phyloP scores from a whole-genome alignment of 2,888 invertebrate species.

The Cyclophora albipunctata region DNA sequence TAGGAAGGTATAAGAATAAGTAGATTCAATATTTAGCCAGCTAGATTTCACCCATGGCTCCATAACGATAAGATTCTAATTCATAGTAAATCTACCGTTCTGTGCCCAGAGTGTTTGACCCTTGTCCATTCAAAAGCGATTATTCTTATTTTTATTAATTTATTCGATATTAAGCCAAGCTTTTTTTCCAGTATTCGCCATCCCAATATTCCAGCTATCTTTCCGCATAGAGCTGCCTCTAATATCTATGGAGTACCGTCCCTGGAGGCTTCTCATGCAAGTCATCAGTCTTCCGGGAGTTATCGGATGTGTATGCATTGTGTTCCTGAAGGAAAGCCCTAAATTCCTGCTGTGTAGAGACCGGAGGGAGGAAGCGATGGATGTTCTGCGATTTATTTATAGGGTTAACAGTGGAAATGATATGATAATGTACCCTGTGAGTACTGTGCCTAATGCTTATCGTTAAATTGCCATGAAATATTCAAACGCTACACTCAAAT shows the following conservation, averaged over 20 bases:
- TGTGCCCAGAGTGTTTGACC: too few relatives aligned
- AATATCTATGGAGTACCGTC: constrained; percentile 72
- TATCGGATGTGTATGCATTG: constrained; percentile 71
- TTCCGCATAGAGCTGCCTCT: constrained; percentile 49
- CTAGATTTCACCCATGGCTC: too few relatives aligned
- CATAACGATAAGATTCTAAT: too few relatives aligned
- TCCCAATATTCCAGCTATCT: constrained; percentile 40
- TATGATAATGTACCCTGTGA: constrained; percentile 35
- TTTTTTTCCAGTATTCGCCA: constrained; percentile 37
- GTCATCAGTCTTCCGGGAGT: constrained; percentile 78
- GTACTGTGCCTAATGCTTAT: constrained; percentile 8
- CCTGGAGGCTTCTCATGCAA: constrained; percentile 84
- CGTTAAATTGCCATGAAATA: too few relatives aligned
- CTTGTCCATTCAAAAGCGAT: too few relatives aligned
- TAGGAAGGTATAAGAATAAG: too few relatives aligned
- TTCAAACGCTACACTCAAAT: too few relatives aligned
- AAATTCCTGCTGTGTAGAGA: constrained; percentile 81
- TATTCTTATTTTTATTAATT: too few relatives aligned
- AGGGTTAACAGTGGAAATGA: constrained; percentile 33
- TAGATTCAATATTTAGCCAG: too few relatives aligned
- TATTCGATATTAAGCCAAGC: too few relatives aligned
- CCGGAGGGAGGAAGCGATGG: constrained; percentile 71
- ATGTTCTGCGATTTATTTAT: constrained; percentile 38
- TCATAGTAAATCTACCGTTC: too few relatives aligned
- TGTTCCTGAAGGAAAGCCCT: constrained; percentile 82